Base-by-base conservation (phyloP, 2,797 vertebrate species). In the Enteromius paludinosus region DNA sequence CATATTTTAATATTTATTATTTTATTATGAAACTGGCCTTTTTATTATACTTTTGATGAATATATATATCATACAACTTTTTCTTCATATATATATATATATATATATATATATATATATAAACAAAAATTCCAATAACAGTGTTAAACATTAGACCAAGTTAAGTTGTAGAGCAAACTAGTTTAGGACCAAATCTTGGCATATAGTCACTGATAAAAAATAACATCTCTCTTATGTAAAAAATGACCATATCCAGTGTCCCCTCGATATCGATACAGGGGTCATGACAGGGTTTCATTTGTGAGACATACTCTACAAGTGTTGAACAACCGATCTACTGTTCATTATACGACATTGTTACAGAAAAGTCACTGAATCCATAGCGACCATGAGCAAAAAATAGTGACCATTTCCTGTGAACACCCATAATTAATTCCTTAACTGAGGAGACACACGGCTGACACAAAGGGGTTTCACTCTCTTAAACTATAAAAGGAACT, bases 321-420 rank as follows among this genome's bases (percentile, higher is more conserved):
- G 33, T 52, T 54, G 68, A 38, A 88, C 87, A 89, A 89, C 33
- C 85, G 78, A 75, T 35, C 83, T 86, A 84, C 90, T 93, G 92
- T 94, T 68, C 86, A 86, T 76, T 70, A 62, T 66, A 82, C 81
- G 62, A 87, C 86, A 92, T 12, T 75, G 33, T 69, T 66, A 71
- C 23, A 79, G 80, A 68, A 80, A 81, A 78, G 25, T 84, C 84
- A 84, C 85, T 88, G 78, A 87, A 86, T 73, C 82, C 79, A 85
- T 62, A 86, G 89, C 86, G 76, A 90, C 85, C 56, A 56, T 52
- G 66, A 66, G 69, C 90, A 92, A 92, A 93, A 41, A 93, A 93
- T 93, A 94, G 90, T 75, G 84, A 25, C 43, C 15, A 83, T 88
- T 93, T 93, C 91, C 91, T 90, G 88, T 88, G 45, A 87, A 66